Percentiles rank a stretch among this genome's conserved stretches.
These are phyloP conservation scores for Drosophila sordidula DNA, from an alignment of 2,888 invertebrate species.

Conservation along the genomic window DNA sequence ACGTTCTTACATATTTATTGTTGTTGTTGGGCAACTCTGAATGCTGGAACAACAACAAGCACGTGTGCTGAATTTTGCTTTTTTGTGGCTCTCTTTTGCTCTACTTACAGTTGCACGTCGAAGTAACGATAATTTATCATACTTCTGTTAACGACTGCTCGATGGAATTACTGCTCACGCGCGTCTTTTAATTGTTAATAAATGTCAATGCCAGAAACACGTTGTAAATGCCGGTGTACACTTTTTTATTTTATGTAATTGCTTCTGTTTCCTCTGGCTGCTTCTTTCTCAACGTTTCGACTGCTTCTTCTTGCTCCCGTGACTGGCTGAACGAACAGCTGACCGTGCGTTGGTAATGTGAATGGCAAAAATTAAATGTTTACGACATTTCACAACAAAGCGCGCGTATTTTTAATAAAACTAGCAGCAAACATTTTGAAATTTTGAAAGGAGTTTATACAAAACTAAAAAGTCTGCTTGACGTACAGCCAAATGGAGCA, in stretches of 20 bases:
- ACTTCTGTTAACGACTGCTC: conserved; percentile 40
- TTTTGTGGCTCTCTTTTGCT: neutral
- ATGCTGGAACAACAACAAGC: conserved; percentile 37
- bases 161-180: neutral
- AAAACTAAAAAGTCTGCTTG: conserved; percentile 4
- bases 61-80: conserved; percentile 41
- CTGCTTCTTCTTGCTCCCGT: conserved; percentile 9
- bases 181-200: conserved; percentile 10
- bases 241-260: conserved; percentile 65
- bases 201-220: conserved; percentile 20
- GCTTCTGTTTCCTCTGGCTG: conserved; percentile 2
- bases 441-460: conserved; percentile 10
- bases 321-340: neutral
- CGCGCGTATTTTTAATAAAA: conserved; percentile 46
- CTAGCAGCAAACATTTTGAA: conserved; percentile 9
- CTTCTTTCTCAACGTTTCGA: conserved; percentile 19
- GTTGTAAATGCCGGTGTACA: conserved; percentile 52
- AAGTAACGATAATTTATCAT: conserved; percentile 86
- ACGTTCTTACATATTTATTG: too few relatives aligned
- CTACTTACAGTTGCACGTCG: conserved; percentile 87
- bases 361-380: conserved; percentile 28
- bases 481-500: conserved; percentile 47
- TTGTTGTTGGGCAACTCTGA: neutral
- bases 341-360: conserved; percentile 8
- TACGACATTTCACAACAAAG: conserved; percentile 50